Conservation (phyloP, 23 tunicate genomes). For the Halocynthia aurantium region DNA sequence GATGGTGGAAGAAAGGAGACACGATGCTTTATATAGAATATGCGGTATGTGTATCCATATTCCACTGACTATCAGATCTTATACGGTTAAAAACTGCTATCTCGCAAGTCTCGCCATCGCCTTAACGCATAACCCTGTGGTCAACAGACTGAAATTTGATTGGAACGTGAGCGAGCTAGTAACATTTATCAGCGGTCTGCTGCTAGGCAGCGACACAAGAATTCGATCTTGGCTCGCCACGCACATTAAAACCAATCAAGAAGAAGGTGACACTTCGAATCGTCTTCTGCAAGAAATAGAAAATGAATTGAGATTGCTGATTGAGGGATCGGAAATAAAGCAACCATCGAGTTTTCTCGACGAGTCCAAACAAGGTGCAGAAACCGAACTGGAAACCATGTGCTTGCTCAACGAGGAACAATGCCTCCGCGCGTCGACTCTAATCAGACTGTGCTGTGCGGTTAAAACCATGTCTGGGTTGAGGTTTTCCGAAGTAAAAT, state of each 20-base stretch:
- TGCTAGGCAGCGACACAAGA: slow-evolving; percentile 76
- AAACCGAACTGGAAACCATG: slow-evolving; percentile 17
- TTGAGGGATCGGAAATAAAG: slow-evolving; percentile 47
- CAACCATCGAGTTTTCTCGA: too few relatives aligned
- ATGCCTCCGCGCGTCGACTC: slow-evolving; percentile 72
- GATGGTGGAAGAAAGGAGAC: too few relatives aligned
- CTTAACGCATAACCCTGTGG: slow-evolving; percentile 35
- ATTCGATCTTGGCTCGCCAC: slow-evolving; percentile 78
- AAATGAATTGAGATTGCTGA: slow-evolving; percentile 42
- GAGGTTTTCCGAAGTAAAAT: slow-evolving; percentile 61
- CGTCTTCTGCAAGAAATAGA: slow-evolving; percentile 33
- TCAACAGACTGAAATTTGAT: not conserved
- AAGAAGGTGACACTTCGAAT: slow-evolving; percentile 16
- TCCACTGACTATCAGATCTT: slow-evolving; percentile 26
- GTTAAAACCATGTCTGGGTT: slow-evolving; percentile 68
- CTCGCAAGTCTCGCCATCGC: slow-evolving; percentile 64
- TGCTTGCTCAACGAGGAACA: slow-evolving; percentile 57
- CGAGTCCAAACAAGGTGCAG: too few relatives aligned
- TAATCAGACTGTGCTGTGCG: slow-evolving; percentile 73
- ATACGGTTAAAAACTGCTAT: slow-evolving; percentile 58
- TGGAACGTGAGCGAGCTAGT: slow-evolving; percentile 53
- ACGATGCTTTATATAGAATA: too few relatives aligned
- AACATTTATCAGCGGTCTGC: slow-evolving; percentile 76
- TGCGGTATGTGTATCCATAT: too few relatives aligned
- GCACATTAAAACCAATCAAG: slow-evolving; percentile 44